A percentile compares a stretch with the other conserved stretches of the same genome.
phyloP scores from a whole-genome alignment of 2,888 invertebrate species.

The Troglohyphantes excavatus region DNA sequence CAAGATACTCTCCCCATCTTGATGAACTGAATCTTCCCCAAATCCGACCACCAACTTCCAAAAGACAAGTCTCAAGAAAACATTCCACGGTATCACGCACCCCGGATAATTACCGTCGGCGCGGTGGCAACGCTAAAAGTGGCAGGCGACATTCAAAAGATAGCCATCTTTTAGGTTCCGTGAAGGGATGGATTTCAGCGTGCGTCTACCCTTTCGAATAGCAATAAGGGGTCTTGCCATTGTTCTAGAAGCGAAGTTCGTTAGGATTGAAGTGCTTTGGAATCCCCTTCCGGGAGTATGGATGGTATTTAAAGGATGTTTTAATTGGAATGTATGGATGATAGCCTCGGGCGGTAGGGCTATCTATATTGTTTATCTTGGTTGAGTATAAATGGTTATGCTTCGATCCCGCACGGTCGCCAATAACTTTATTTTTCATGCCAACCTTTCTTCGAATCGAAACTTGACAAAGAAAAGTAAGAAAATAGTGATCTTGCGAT shows the following conservation, averaged over 20 bases:
- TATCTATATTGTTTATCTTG: too few relatives aligned
- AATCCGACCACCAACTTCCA: background rate
- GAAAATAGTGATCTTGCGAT: too few relatives aligned
- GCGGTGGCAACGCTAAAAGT: constrained; percentile 3
- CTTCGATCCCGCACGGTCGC: too few relatives aligned
- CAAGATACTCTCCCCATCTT: background rate
- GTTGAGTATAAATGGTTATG: too few relatives aligned
- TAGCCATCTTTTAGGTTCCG: background rate
- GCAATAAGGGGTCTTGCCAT: background rate
- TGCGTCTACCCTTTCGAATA: background rate
- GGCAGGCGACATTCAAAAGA: background rate
- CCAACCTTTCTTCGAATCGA: too few relatives aligned
- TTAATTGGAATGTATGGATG: background rate
- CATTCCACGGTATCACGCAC: background rate
- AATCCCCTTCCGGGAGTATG: background rate
- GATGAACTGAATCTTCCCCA: background rate
- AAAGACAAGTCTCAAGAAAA: background rate
- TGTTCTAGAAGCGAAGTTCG: background rate
- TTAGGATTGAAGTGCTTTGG: background rate
- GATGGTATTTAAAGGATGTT: background rate
- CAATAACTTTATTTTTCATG: too few relatives aligned
- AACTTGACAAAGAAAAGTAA: too few relatives aligned
- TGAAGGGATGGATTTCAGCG: background rate
- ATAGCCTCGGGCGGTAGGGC: background rate
- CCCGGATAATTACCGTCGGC: background rate